Percentiles rank a stretch among this genome's conserved stretches.
phyloP scores from a whole-genome alignment of 1,140 invertebrate genomes.

The Drosophila persimilis region DNA sequence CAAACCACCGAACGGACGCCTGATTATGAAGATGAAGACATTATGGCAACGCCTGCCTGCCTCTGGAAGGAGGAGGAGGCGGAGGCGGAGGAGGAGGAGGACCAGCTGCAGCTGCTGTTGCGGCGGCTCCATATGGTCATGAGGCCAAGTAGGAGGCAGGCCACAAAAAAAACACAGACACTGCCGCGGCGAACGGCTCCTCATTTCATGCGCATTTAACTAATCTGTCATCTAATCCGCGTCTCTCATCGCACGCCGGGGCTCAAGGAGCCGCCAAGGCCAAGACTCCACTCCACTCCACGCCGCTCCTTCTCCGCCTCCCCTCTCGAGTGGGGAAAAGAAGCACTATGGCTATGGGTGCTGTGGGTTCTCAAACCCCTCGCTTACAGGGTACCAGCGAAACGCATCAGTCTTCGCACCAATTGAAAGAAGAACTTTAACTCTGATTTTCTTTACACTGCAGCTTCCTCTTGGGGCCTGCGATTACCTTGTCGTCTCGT shows the following conservation, averaged over 20 bases:
- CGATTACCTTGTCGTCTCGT: constrained; percentile 3
- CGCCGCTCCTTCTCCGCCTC: background rate
- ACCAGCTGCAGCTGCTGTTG: constrained; percentile 2
- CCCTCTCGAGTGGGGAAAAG: too few species aligned
- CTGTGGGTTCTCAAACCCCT: too few species aligned
- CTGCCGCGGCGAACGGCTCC: constrained; percentile 31
- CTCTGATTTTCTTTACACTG: too few species aligned
- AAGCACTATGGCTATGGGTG: too few species aligned
- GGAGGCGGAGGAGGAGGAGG: background rate
- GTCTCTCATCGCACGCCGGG: constrained; percentile 54
- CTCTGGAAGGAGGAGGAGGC: background rate
- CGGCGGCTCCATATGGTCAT: constrained; percentile 28
- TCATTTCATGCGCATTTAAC: constrained; percentile 79
- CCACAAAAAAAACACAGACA: constrained; percentile 10
- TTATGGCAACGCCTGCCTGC: constrained; percentile 54
- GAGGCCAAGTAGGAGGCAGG: constrained; percentile 58
- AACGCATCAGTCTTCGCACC: too few species aligned
- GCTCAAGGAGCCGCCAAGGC: constrained; percentile 37
- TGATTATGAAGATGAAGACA: constrained; percentile 75
- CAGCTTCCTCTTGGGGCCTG: background rate
- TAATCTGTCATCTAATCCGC: constrained; percentile 77
- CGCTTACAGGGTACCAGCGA: too few species aligned
- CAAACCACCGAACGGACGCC: constrained; percentile 34
- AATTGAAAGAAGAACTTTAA: too few species aligned
- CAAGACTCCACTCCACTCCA: constrained; percentile 6